Base-by-base conservation (phyloP, 2,113 vertebrate species). In the Notothenia rossii region DNA sequence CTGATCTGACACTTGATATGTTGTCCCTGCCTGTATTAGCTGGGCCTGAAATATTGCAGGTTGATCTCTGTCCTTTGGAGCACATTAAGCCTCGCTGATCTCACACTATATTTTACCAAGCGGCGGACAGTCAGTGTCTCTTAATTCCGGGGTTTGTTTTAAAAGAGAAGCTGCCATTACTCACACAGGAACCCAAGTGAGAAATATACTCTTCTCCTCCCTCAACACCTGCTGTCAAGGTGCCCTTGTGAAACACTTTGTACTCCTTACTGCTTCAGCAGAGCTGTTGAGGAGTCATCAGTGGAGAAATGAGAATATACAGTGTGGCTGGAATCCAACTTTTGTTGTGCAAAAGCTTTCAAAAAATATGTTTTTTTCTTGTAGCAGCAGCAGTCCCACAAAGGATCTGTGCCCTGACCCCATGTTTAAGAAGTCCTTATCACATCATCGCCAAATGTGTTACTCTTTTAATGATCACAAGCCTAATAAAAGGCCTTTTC, bases 11-110 rank as follows among this genome's bases (percentile, higher is more conserved):
- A 22, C 49, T 56, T 40, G 88, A 91, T 89, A 87, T 70, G 67
- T 29, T 3, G 61, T 73, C 60, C 59, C 68, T 48, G 50, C 69
- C 79, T 80, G 65, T 79, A 80, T 82, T 69, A 88, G 66, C 70
- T 62, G 78, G 36, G 56, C 51, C 70, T 85, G 64, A 91, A 85
- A 92, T 88, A 90, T 81, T 81, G 66, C 74, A 50, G 83, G 40
- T 69, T 90, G 81, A 87, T 90, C 81, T 86, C 56, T 79, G 78
- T 86, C 83, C 67, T 87, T 87, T 62, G 50, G 74, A 81, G 84
- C 71, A 86, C 78, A 79, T 80, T 81, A 91, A 86, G 82, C 79
- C 66, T n/a, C 5, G 10, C 60, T 86, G 83, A 84, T 85, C 65
- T 59, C 72, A 69, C 63, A 67, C 59, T 82, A 75, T 66, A 58